Percentiles rank a stretch among this genome's conserved stretches.
Conservation (phyloP, 2,797 vertebrate genomes). For the Enteromius fasciolatus region DNA sequence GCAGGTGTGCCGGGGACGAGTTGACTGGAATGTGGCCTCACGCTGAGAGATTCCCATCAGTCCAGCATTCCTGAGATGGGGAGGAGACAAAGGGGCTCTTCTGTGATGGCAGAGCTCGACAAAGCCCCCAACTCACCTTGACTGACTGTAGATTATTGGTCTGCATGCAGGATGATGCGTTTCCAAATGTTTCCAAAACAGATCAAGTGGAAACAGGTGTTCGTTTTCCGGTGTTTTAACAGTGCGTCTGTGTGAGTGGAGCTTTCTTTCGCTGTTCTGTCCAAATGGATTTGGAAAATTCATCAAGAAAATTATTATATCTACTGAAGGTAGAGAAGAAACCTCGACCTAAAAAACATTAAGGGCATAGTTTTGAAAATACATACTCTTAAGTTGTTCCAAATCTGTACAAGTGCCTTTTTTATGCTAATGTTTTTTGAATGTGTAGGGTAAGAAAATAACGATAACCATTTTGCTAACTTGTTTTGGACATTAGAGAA, state of each 20-base stretch:
- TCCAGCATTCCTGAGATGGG: conserved; percentile 59
- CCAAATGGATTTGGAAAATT: conserved; percentile 34
- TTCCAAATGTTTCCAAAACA: conserved; percentile 59
- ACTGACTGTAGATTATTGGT: conserved; percentile 58
- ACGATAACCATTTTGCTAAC: not conserved
- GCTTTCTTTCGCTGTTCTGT: conserved; percentile 14
- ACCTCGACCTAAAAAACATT: not conserved
- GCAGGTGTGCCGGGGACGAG: conserved; percentile 63
- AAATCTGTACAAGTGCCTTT: not conserved
- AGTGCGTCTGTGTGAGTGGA: conserved; percentile 18
- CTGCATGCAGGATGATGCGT: conserved; percentile 20
- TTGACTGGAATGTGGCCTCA: conserved; percentile 65
- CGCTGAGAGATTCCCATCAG: conserved; percentile 64
- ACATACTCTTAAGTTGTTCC: not conserved
- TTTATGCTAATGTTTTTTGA: not conserved
- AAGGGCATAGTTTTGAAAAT: not conserved
- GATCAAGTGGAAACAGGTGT: conserved; percentile 61
- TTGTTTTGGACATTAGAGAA: not conserved
- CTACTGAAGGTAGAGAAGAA: conserved; percentile 9
- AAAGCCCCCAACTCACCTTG: conserved; percentile 50
- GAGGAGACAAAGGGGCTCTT: conserved; percentile 61
- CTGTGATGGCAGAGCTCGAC: conserved; percentile 51
- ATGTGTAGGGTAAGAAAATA: not conserved
- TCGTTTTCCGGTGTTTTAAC: conserved; percentile 47
- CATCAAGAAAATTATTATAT: conserved; percentile 28